Evolutionary conservation across 2,797 vertebrate genomes (phyloP), one percentile per base, ranked within the genome.

Genomic region (Champsocephalus gunnari): DNA sequence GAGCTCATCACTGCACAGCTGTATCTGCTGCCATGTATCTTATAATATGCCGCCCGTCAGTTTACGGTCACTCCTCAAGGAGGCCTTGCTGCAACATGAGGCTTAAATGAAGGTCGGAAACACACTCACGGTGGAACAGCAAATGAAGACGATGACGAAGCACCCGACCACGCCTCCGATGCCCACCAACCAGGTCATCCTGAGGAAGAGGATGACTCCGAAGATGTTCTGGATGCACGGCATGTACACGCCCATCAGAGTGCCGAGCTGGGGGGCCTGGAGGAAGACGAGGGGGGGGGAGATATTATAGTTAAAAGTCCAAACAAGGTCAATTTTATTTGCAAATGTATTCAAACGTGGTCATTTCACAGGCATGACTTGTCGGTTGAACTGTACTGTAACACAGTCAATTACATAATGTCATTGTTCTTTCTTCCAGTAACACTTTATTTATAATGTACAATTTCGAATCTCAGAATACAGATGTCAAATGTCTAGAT

Each of bases 181-280:
- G 76, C 98, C 98, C 88, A 99, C 98, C 71, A 99, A 94, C 98
- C 98, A 99, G 56, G 98, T 99, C 94, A 99, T 98, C 69, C 98
- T 96, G 89, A 99, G 96, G 90, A 99, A 99, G 62, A 99, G 96
- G 88, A 99, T 99, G 83, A 99, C 98, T 1, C 98, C 98, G 1
- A 99, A 97, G 91, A 99, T 99, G 93, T 99, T 99, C 94, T 99
- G 98, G 92, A 99, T 96, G 88, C 98, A 99, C 0, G 98, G 98
- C 82, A 99, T 83, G 89, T 99, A 99, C 73, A 99, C 98, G 0
- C 98, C 98, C 97, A 99, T 99, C 92, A 99, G 95, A 71, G 98
- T 99, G 85, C 98, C 98, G 92, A 99, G 97, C 81, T 97, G 89
- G 32, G 93, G 93, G 7, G 79, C 92, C 92, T 93, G 82, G 4